Evolutionary conservation across 2,113 vertebrate species (phyloP).

Genomic region (Agapornis roseicollis): DNA sequence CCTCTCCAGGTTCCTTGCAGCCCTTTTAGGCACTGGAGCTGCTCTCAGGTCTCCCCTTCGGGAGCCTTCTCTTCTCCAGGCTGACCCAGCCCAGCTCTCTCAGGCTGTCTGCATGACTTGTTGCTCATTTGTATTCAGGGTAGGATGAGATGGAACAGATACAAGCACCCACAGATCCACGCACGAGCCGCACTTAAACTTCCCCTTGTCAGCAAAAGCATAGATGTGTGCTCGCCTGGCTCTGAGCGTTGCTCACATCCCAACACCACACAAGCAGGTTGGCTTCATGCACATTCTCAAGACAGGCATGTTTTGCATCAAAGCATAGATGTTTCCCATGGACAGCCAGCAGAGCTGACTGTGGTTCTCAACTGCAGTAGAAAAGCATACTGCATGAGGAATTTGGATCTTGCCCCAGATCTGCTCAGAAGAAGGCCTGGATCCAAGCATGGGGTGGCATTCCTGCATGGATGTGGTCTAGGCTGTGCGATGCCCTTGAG

Average conservation of each 20-base stretch:
- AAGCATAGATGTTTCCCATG: neutral
- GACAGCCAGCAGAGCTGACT: neutral
- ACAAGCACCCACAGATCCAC: neutral
- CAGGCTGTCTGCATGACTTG: neutral
- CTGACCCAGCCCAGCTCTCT: neutral
- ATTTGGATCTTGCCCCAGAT: neutral
- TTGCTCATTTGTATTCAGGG: neutral
- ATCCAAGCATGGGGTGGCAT: rapidly evolving
- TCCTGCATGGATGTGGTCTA: rapidly evolving
- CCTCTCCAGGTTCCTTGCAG: neutral
- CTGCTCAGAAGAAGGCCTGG: neutral
- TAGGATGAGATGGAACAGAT: neutral
- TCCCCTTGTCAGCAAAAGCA: rapidly evolving
- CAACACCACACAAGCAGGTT: rapidly evolving
- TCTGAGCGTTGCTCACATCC: rapidly evolving
- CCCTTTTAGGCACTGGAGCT: neutral
- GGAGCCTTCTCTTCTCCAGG: neutral
- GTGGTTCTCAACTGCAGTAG: neutral
- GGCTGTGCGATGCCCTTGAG: rapidly evolving
- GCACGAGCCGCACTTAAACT: too few relatives aligned
- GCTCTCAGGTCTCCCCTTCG: neutral
- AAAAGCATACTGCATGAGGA: neutral
- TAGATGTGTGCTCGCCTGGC: rapidly evolving
- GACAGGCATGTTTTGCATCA: neutral
- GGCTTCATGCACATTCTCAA: neutral